Conservation (phyloP, 1,140 invertebrate species). For the Steinernema khuongi region DNA sequence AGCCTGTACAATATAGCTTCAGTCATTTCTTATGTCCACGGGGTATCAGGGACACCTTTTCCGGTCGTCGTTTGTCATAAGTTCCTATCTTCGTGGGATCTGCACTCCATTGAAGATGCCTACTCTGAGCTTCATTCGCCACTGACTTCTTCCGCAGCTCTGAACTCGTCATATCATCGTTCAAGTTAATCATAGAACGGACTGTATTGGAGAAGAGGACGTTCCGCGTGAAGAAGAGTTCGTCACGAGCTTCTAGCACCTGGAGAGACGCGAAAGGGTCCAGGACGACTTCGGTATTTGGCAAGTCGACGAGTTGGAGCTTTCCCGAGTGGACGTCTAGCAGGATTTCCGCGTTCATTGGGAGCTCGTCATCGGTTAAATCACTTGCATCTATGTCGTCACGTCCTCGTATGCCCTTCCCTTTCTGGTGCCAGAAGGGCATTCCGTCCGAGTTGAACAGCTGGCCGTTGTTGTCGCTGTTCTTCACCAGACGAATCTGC, state of each 20-base stretch:
- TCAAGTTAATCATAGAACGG: conserved; percentile 24
- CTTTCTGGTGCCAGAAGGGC: conserved; percentile 20
- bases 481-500: conserved; percentile 15
- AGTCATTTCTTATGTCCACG: too few species aligned
- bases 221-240: conserved; percentile 23
- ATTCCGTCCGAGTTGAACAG: conserved; percentile 15
- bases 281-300: conserved; percentile 4
- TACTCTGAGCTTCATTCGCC: neutral
- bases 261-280: neutral
- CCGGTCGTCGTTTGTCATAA: too few species aligned
- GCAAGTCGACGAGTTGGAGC: conserved; percentile 19
- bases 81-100: neutral
- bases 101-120: neutral
- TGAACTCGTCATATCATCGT: neutral
- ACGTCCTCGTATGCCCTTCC: conserved; percentile 4
- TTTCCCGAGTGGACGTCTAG: conserved; percentile 21
- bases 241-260: neutral
- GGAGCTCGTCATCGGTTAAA: conserved; percentile 21
- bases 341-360: conserved; percentile 19
- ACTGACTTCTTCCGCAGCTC: neutral
- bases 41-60: too few species aligned
- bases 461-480: conserved; percentile 26
- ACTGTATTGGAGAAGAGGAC: conserved; percentile 23
- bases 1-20: too few species aligned
- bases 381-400: conserved; percentile 9